phyloP scores from a whole-genome alignment of 1,140 invertebrate genomes.

The Drosophila baimaii region DNA sequence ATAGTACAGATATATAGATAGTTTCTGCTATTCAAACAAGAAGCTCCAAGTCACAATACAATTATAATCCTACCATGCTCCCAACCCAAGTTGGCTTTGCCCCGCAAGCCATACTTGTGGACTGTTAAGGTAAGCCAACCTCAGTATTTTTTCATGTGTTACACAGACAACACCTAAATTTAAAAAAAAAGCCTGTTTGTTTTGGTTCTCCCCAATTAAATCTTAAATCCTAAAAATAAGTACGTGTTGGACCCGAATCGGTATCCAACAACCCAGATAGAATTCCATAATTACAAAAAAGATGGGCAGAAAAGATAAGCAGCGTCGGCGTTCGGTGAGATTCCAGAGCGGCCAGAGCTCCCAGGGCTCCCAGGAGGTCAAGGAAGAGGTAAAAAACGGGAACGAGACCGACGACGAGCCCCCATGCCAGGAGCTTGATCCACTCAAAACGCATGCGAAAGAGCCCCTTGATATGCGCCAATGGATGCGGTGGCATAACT shows the following conservation, averaged over 20 bases:
- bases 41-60: too few species aligned
- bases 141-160: slow-evolving; percentile 15
- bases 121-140: neutral
- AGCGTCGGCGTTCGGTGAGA: neutral
- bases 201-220: slow-evolving; percentile 16
- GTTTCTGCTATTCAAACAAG: too few species aligned
- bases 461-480: slow-evolving; percentile 10
- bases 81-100: neutral
- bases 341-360: neutral
- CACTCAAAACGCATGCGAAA: neutral
- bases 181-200: slow-evolving; percentile 24
- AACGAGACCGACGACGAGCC: neutral
- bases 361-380: too few species aligned
- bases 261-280: neutral
- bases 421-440: slow-evolving; percentile 6
- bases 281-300: neutral
- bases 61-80: too few species aligned
- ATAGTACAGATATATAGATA: too few species aligned
- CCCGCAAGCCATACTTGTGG: neutral
- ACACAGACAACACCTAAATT: slow-evolving; percentile 32
- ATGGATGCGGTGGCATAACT: slow-evolving; percentile 52
- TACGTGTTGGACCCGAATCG: slow-evolving; percentile 35
- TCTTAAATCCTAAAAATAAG: slow-evolving; percentile 3
- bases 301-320: slow-evolving; percentile 2
- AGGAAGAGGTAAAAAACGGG: neutral